Conservation (phyloP, 2,797 vertebrate genomes). For the Acanthis flammea region DNA sequence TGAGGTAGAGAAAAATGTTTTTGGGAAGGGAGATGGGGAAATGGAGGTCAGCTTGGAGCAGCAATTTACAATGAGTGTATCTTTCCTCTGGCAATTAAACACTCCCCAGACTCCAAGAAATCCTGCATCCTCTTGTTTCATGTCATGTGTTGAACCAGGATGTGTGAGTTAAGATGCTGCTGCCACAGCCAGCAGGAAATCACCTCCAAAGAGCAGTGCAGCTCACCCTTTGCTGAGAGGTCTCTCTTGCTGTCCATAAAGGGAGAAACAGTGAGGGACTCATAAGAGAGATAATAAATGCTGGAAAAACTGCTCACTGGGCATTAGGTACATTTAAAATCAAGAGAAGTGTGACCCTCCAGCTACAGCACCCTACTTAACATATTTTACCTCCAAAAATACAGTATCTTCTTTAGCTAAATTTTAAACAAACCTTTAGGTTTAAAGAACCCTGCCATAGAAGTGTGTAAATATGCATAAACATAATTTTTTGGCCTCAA, state of each 20-base stretch:
- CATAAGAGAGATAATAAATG: neutral
- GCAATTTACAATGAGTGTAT: neutral
- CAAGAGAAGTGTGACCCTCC: neutral
- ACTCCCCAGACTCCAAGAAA: neutral
- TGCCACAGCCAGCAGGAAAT: neutral
- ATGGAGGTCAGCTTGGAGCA: accelerated
- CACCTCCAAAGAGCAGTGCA: neutral
- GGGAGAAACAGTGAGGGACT: neutral
- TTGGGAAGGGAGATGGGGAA: neutral
- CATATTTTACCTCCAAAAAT: neutral
- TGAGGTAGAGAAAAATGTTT: neutral
- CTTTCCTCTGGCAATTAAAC: neutral
- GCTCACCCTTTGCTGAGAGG: neutral
- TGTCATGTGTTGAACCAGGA: neutral
- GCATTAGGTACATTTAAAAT: neutral
- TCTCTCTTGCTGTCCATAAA: neutral
- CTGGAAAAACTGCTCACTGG: neutral
- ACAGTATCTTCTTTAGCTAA: neutral
- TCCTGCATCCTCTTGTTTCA: neutral
- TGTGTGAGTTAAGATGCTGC: neutral
- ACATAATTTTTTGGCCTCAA: accelerated
- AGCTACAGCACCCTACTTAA: neutral
- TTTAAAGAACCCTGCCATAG: neutral
- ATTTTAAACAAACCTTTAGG: neutral
- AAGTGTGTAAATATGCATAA: neutral